Evolutionary conservation across 2,797 vertebrate species (phyloP).

Genomic region (Lagocephalus sceleratus): DNA sequence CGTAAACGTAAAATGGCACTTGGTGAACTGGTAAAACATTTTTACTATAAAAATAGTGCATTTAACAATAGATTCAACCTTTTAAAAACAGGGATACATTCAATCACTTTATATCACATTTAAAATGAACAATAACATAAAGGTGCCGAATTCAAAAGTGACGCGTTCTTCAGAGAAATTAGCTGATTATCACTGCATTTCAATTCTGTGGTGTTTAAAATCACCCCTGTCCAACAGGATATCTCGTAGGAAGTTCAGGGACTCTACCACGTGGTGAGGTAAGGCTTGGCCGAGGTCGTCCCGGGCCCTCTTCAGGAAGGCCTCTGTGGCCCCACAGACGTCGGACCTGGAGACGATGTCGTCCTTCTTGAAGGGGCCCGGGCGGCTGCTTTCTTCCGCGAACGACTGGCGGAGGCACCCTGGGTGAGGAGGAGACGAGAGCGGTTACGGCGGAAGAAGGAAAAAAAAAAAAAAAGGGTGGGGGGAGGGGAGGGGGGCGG

Average conservation of each 20-base stretch:
- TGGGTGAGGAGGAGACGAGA: slow-evolving; percentile 47
- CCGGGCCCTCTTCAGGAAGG: slow-evolving; percentile 73
- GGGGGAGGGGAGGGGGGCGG: too few relatives aligned
- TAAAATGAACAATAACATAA: too few relatives aligned
- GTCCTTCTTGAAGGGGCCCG: slow-evolving; percentile 54
- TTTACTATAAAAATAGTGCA: neutral
- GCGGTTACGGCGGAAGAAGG: neutral
- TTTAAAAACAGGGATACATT: neutral
- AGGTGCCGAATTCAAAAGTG: too few relatives aligned
- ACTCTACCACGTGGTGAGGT: slow-evolving; percentile 77
- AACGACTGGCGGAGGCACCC: slow-evolving; percentile 78
- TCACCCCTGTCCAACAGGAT: slow-evolving; percentile 69
- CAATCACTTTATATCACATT: too few relatives aligned
- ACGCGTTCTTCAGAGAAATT: too few relatives aligned
- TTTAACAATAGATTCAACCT: neutral
- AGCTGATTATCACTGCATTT: neutral
- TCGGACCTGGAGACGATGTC: slow-evolving; percentile 73
- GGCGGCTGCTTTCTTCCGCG: slow-evolving; percentile 67
- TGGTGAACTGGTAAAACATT: neutral
- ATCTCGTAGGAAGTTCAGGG: slow-evolving; percentile 73
- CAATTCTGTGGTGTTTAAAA: neutral
- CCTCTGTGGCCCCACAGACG: slow-evolving; percentile 69
- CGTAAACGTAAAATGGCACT: too few relatives aligned
- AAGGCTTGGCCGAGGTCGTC: slow-evolving; percentile 73
- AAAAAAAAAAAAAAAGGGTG: too few relatives aligned